These are phyloP conservation scores for Crossaster papposus DNA, from an alignment of 53 echinoderm and acorn worm genomes.

Conservation along the genomic window DNA sequence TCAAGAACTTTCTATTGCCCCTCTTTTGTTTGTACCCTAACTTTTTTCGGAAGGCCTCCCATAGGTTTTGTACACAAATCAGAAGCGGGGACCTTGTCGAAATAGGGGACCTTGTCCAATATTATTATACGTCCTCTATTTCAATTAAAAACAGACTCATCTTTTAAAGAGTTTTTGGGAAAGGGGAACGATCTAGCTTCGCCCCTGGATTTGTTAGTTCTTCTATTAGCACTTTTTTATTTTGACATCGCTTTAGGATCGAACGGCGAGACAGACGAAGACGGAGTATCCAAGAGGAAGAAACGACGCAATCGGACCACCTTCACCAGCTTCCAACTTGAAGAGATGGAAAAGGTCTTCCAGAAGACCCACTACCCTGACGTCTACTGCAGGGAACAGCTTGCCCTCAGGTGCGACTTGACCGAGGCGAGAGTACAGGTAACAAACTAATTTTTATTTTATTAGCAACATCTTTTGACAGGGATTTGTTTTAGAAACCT, in stretches of 20 bases:
- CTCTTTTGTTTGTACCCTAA: too few relatives aligned
- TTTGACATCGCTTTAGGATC: background rate
- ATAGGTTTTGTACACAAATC: too few relatives aligned
- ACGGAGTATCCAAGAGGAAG: constrained; percentile 76
- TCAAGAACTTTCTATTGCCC: too few relatives aligned
- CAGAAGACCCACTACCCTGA: constrained; percentile 99
- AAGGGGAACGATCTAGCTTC: too few relatives aligned
- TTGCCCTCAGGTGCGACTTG: constrained; percentile 87
- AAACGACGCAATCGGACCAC: constrained; percentile 94
- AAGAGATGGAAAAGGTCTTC: constrained; percentile 98
- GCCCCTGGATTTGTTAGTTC: too few relatives aligned
- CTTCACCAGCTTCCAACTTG: constrained; percentile 93
- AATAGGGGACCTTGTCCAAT: too few relatives aligned
- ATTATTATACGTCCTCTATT: too few relatives aligned
- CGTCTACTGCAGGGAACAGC: constrained; percentile 94
- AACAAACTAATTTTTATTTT: background rate
- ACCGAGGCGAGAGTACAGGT: constrained; percentile 99
- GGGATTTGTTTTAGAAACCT: background rate
- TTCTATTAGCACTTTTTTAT: too few relatives aligned
- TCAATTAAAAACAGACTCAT: too few relatives aligned
- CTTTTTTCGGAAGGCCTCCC: too few relatives aligned
- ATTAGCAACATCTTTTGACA: background rate
- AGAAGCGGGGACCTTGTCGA: too few relatives aligned
- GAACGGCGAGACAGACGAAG: constrained; percentile 60
- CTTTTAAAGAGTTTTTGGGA: too few relatives aligned